phyloP scores from a whole-genome alignment of 53 echinoderm and acorn worm genomes.

The Patiria pectinifera region DNA sequence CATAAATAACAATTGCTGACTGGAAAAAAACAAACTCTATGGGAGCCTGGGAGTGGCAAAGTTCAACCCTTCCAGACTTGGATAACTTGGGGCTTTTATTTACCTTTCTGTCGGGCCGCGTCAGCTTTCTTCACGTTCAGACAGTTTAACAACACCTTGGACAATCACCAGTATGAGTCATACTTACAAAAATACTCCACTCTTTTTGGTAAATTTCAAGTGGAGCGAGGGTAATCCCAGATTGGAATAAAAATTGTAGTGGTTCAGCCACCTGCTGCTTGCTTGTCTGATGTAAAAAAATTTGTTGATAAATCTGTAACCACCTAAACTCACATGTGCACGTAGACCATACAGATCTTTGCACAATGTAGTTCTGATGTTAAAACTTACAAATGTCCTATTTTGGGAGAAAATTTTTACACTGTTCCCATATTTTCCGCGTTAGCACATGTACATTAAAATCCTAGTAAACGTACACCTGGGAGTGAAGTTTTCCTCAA shows the following conservation, averaged over 20 bases:
- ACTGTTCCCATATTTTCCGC: no score
- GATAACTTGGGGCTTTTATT: not conserved
- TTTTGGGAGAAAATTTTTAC: no score
- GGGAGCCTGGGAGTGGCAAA: not conserved
- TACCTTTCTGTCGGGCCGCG: not conserved
- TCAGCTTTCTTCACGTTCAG: not conserved
- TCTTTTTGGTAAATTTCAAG: not conserved
- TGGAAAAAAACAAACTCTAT: not conserved
- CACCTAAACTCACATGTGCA: not conserved
- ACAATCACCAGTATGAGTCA: conserved; percentile 35
- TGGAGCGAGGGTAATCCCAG: not conserved
- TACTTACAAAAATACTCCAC: conserved; percentile 16
- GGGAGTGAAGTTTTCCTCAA: no score
- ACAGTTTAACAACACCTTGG: conserved; percentile 56
- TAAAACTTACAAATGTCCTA: no score
- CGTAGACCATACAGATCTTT: not conserved
- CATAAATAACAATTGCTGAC: not conserved
- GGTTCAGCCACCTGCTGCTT: not conserved
- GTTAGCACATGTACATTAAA: no score
- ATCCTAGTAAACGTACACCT: no score
- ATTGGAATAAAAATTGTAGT: not conserved
- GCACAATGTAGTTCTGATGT: no score
- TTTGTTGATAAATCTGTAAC: not conserved
- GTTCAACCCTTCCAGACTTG: conserved; percentile 16
- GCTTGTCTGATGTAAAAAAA: not conserved